These are phyloP conservation scores for Danionella cerebrum DNA, from an alignment of 2,113 vertebrate genomes.

Conservation along the genomic window DNA sequence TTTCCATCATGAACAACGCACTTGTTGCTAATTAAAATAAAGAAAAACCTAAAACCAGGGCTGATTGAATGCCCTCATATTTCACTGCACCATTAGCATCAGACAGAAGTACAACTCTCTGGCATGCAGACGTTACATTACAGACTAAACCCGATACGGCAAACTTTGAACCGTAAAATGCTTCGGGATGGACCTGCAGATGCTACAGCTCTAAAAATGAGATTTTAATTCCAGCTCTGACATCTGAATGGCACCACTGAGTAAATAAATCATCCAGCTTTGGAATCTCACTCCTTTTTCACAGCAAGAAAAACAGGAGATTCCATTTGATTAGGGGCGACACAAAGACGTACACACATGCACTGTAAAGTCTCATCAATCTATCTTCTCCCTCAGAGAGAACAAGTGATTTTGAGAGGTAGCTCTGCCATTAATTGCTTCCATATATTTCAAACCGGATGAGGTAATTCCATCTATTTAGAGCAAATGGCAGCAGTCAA, in stretches of 20 bases:
- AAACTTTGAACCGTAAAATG: not conserved
- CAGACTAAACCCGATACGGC: not conserved
- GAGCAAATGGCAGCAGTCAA: slow-evolving; percentile 45
- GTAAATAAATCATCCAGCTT: not conserved
- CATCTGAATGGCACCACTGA: not conserved
- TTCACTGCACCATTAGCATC: not conserved
- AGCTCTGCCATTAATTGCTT: slow-evolving; percentile 58
- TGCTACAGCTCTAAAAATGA: not conserved
- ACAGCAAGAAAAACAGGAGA: slow-evolving; percentile 6
- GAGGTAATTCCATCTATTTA: slow-evolving; percentile 62
- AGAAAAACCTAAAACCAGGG: not conserved
- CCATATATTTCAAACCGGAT: slow-evolving; percentile 58
- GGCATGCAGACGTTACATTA: not conserved
- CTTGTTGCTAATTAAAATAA: not conserved
- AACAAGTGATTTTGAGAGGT: slow-evolving; percentile 48
- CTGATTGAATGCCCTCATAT: not conserved
- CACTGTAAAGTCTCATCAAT: slow-evolving; percentile 45
- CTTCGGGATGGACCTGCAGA: not conserved
- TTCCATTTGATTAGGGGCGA: slow-evolving; percentile 33
- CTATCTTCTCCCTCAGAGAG: slow-evolving; percentile 37
- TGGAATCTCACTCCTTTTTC: slow-evolving; percentile 2
- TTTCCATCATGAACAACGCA: not conserved
- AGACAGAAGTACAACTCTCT: not conserved
- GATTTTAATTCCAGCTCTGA: slow-evolving; percentile 1
- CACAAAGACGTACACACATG: slow-evolving; percentile 31